Evolutionary conservation across 53 echinoderm and acorn worm genomes (phyloP), one percentile per base, ranked within the genome.

Genomic region (Mesocentrotus franciscanus): DNA sequence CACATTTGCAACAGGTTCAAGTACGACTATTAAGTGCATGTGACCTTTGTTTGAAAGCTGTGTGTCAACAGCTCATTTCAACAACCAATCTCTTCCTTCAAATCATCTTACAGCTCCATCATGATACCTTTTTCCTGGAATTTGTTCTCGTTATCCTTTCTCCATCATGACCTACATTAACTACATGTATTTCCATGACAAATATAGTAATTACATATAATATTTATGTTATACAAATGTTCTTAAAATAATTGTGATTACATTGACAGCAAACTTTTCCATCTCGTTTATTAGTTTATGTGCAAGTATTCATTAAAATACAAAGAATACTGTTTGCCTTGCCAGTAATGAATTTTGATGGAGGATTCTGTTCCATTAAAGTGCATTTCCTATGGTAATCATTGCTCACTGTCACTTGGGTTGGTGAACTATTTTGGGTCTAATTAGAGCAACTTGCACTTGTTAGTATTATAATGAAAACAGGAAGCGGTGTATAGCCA

Each of bases 401-500:
- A 58, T 55, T 58, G 58, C 11, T 87, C 22, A 57, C 58, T 87
- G 29, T 58, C n/a, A 58, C 10, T n/a, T 57, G 58, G 58, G n/a
- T 87, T 58, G 66, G 91, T 91, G 91, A 91, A 91, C 91, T 66
- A 91, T 66, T 91, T 91, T 60, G 64, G 16, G 27, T 66, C 39
- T 62, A 91, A 91, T 91, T 66, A 66, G 64, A 91, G 91, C 90
- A 90, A 32, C 27, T 64, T 91, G 91, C 24, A 18, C 62, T 35
- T 30, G 61, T 20, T 66, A 33, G 62, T 20, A 66, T 66, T 35
- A 91, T 91, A 90, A 91, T 91, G 60, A 83, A 32, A 60, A 93
- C 93, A 93, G 93, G 93, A 93, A 93, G 78, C 49, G 78, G 93
- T 29, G 56, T 12, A 93, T 60, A 93, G 71, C 78, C 78, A 93